Conservation (phyloP, 92 coral and sea anemone genomes). For the Palythoa grandiflora region DNA sequence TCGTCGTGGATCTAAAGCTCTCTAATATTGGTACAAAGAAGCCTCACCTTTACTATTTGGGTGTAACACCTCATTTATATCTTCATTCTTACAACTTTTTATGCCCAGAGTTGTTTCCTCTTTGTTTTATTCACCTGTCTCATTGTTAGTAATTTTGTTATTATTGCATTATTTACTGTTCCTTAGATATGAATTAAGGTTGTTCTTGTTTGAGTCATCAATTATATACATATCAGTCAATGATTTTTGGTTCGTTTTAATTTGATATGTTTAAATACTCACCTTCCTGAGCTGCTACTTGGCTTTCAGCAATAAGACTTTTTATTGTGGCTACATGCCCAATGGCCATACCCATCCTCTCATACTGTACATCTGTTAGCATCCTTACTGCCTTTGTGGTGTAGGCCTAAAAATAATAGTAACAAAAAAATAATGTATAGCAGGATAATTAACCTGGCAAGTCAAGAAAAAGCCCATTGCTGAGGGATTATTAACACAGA, state of each 20-base stretch:
- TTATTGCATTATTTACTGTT: too few species aligned
- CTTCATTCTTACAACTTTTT: too few species aligned
- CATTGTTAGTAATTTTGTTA: too few species aligned
- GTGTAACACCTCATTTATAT: too few species aligned
- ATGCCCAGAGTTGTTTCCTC: background rate
- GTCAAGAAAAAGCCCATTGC: too few species aligned
- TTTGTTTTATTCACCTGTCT: too few species aligned
- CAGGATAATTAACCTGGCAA: too few species aligned
- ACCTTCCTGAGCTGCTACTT: constrained; percentile 31
- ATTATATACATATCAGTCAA: background rate
- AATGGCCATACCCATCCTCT: constrained; percentile 18
- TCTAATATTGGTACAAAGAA: too few species aligned
- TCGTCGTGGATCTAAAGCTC: too few species aligned
- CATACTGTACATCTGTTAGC: constrained; percentile 19
- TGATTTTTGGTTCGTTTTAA: background rate
- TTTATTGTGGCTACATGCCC: constrained; percentile 24
- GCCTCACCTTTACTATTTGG: too few species aligned
- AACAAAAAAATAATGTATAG: background rate
- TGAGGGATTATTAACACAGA: too few species aligned
- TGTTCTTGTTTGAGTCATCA: background rate
- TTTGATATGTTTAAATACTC: constrained; percentile 9
- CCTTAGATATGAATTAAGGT: too few species aligned
- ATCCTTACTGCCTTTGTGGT: background rate
- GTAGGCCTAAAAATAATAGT: constrained; percentile 5
- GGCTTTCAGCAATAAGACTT: constrained; percentile 25